Evolutionary conservation across 2,888 invertebrate species (phyloP), one percentile per base, ranked within the genome.

Genomic region (Melolontha melolontha): DNA sequence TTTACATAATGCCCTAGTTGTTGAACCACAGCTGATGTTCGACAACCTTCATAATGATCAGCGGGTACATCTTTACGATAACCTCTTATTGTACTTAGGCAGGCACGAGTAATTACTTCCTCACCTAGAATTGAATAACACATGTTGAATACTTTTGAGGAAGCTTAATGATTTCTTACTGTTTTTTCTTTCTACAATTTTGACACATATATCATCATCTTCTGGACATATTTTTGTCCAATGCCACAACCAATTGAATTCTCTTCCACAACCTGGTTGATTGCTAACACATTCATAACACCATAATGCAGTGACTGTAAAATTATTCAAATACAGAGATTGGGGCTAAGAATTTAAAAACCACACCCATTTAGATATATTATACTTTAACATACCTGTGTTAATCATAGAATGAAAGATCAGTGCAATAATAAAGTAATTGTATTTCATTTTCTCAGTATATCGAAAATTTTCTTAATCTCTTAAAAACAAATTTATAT

Each of bases 201-300:
- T 96, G 0, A 96, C 92, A 84, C 96, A 96, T 76, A 93, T 91
- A 80, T 96, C 96, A 80, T 94, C 89, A 69, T 86, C 86, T 76
- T 94, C 93, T 0, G 93, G 93, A 78, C 96, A 96, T 2, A 90
- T 88, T 77, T 91, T 90, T 7, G 94, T 92, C 83, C 94, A 88
- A 65, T 89, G 86, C 86, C 87, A 90, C 8, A 87, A 78, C 95
- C 95, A 96, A 79, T 95, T 94, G 74, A 96, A 93, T 0, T 91
- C 89, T 42, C 90, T 89, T 14, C 89, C 91, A 83, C 96, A 96
- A 1, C 96, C 96, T 16, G 96, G 96, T 59, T 93, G 93, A 6
- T 94, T 94, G 6, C 94, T 91, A 14, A 93, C 93, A 80, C 96
- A 96, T 79, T 92, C 91, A 78, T 96, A 96, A 81, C 96, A 96